Conservation (phyloP, 2,888 invertebrate genomes). For the Caradrina clavipalpis region DNA sequence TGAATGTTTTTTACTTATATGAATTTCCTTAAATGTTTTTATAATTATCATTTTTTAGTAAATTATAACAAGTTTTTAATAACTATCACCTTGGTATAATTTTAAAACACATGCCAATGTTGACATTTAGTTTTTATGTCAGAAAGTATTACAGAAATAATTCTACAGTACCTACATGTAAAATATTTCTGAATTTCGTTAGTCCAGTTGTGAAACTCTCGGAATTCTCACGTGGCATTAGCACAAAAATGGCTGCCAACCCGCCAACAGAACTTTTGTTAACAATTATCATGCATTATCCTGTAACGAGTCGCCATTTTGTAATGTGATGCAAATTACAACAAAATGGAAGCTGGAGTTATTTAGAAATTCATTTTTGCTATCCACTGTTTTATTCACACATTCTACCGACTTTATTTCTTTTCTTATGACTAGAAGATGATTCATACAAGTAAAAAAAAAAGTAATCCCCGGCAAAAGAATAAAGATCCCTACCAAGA, state of each 20-base stretch:
- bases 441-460: too few species aligned
- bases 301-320: slow-evolving; percentile 40
- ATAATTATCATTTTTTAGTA: too few species aligned
- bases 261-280: slow-evolving; percentile 69
- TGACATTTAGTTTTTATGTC: not conserved
- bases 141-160: slow-evolving; percentile 1
- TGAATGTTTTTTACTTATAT: too few species aligned
- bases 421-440: not conserved
- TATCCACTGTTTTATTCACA: not conserved
- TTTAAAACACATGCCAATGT: not conserved
- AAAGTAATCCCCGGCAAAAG: too few species aligned
- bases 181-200: slow-evolving; percentile 37
- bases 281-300: slow-evolving; percentile 81
- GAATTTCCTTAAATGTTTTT: too few species aligned
- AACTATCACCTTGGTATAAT: not conserved
- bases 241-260: slow-evolving; percentile 49
- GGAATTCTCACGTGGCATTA: slow-evolving; percentile 54
- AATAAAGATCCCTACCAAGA: too few species aligned
- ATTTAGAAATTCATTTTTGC: slow-evolving; percentile 26
- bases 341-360: slow-evolving; percentile 37
- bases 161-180: not conserved
- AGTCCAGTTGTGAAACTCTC: slow-evolving; percentile 44
- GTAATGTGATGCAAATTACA: slow-evolving; percentile 73
- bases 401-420: not conserved
- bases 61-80: too few species aligned